phyloP scores from a whole-genome alignment of 2,888 invertebrate species.

The Apocheima hispidaria region DNA sequence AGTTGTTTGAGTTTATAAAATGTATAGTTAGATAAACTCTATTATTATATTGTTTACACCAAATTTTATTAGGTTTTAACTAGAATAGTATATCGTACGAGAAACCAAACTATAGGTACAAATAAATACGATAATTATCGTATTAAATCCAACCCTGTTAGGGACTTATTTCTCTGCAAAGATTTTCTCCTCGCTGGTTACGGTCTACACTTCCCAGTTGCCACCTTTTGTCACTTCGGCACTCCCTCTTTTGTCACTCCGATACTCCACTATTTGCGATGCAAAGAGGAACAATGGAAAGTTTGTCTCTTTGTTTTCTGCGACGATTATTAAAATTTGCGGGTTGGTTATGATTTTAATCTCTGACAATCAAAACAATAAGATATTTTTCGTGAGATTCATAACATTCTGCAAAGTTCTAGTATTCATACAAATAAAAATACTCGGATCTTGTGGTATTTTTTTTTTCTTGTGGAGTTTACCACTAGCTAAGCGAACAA shows the following conservation, averaged over 20 bases:
- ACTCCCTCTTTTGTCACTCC: constrained; percentile 25
- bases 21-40: too few species aligned
- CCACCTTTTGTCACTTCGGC: constrained; percentile 37
- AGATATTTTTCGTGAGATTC: constrained; percentile 17
- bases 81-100: too few species aligned
- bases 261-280: constrained; percentile 40
- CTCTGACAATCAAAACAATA: constrained; percentile 18
- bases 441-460: too few species aligned
- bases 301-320: constrained; percentile 42
- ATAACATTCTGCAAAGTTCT: background rate
- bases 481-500: too few species aligned
- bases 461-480: too few species aligned
- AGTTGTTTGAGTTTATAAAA: too few species aligned
- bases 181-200: background rate
- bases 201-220: constrained; percentile 16
- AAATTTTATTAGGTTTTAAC: too few species aligned
- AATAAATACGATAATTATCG: too few species aligned
- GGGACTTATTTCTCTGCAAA: constrained; percentile 6
- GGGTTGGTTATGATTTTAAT: constrained; percentile 37
- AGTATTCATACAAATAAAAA: background rate
- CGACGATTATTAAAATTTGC: constrained; percentile 43
- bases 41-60: too few species aligned
- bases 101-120: too few species aligned
- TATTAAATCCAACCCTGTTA: too few species aligned
- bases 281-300: constrained; percentile 40